Evolutionary conservation across 1,140 invertebrate genomes (phyloP), one percentile per base, ranked within the genome.

Genomic region (Temnothorax nylanderi): DNA sequence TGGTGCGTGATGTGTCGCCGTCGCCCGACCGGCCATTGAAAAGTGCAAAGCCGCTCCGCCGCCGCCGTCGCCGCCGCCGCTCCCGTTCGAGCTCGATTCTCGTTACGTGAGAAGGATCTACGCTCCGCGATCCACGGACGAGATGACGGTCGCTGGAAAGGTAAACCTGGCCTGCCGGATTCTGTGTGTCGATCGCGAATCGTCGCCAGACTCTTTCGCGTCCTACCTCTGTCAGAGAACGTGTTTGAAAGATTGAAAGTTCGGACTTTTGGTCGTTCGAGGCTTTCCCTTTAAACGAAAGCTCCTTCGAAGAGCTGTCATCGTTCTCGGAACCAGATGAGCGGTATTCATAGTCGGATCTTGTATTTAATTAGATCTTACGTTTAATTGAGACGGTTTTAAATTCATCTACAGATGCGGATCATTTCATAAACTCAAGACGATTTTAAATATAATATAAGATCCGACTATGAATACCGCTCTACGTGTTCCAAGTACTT

Each of bases 121-220:
- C 74, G 34, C 78, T 89, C 58, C 76, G 64, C 62, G 71, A 89
- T 89, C 74, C 88, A 78, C 88, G 56, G 76, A 74, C 60, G 75
- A 89, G 76, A 89, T 90, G 89, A 90, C 89, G 58, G 88, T 90
- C 81, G 89, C 89, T 67, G 89, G 89, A 90, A 86, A 90, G 89
- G 89, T 90, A 65, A 90, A 51, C 26, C 26, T 26, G 26, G 26
- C 60, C 26, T 82, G 51, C 54, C 75, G 51, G 21, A 84, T 82
- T 37, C 32, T 13, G 16, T 56, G 64, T 87, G 7, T 49, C 49
- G 58, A 72, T 58, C 21, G 32, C 26, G 18, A 16, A 67, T 67
- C 44, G 2, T 47, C 44, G 34, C 16, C 13, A 7, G 58, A 32
- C 11, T 54, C 34, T 37, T 26, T 37, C 34, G 2, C 3, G 1